A percentile compares a stretch with the other conserved stretches of the same genome.
Evolutionary conservation across 2,113 vertebrate species (phyloP).

Genomic region (Calonectris borealis): DNA sequence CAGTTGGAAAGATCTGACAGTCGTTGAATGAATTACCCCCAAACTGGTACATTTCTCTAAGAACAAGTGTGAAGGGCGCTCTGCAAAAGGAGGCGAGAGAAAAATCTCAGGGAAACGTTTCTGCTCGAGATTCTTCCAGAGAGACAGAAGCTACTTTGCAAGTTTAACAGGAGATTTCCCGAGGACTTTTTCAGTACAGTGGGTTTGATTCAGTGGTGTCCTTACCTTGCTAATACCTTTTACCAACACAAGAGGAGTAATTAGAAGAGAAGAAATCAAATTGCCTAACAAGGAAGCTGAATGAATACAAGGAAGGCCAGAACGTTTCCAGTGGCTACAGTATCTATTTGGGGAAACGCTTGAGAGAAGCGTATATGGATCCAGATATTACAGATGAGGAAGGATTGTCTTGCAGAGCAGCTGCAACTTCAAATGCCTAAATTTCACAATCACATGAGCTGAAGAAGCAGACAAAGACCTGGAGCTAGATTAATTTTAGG

Average conservation of each 20-base stretch:
- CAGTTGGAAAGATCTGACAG: constrained; percentile 33
- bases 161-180: background rate
- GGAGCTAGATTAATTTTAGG: background rate
- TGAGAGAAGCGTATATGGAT: background rate
- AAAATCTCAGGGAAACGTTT: background rate
- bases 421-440: background rate
- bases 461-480: background rate
- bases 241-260: background rate
- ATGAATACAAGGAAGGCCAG: background rate
- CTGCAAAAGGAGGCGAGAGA: constrained; percentile 5
- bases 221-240: background rate
- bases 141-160: background rate
- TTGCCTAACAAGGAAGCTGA: background rate
- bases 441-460: background rate
- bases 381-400: background rate
- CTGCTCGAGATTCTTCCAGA: background rate
- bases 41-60: background rate
- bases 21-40: constrained; percentile 44
- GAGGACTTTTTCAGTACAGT: background rate
- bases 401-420: background rate
- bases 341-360: background rate
- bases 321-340: background rate
- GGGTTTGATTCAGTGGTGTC: background rate
- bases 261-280: background rate
- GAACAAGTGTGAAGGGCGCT: constrained; percentile 3